A percentile compares a stretch with the other conserved stretches of the same genome.
These are phyloP conservation scores for Diceros bicornis DNA, from an alignment of 2,797 vertebrate genomes.

Conservation along the genomic window DNA sequence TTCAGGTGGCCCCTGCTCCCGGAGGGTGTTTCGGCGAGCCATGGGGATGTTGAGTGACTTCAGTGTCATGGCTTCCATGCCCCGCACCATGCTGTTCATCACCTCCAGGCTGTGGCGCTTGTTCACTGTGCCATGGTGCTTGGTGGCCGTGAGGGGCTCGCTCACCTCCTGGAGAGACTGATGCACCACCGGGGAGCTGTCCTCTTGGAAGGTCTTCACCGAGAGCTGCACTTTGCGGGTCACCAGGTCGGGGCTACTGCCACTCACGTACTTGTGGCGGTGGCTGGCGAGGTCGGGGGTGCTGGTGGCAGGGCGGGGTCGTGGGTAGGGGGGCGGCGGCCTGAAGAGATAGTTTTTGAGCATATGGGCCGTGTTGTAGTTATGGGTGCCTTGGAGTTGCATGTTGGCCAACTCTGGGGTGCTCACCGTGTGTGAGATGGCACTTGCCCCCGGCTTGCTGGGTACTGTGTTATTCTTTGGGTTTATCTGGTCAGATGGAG, in stretches of 20 bases:
- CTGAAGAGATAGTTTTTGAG: conserved; percentile 94
- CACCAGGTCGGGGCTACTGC: conserved; percentile 97
- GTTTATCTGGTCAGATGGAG: conserved; percentile 91
- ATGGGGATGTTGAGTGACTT: conserved; percentile 94
- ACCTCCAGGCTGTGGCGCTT: conserved; percentile 98
- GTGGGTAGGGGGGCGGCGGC: conserved; percentile 95
- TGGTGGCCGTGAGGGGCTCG: conserved; percentile 93
- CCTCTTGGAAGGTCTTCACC: conserved; percentile 98
- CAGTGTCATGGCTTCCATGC: conserved; percentile 93
- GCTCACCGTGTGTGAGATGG: conserved; percentile 98
- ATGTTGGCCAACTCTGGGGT: conserved; percentile 97
- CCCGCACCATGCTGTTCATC: conserved; percentile 93
- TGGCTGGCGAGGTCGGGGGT: conserved; percentile 98
- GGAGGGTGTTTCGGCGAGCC: conserved; percentile 94
- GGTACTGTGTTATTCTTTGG: conserved; percentile 86
- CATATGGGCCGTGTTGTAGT: conserved; percentile 92
- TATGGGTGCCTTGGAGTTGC: conserved; percentile 92
- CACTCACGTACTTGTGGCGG: conserved; percentile 94
- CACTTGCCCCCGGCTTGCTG: conserved; percentile 89
- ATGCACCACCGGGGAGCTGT: conserved; percentile 96
- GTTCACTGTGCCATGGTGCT: conserved; percentile 92
- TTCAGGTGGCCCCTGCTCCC: conserved; percentile 93
- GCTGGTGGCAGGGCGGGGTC: conserved; percentile 97
- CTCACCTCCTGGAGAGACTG: conserved; percentile 97
- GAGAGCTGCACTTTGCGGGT: conserved; percentile 98